phyloP scores from a whole-genome alignment of 2,113 vertebrate species.

The Pomatorhinus ruficollis region DNA sequence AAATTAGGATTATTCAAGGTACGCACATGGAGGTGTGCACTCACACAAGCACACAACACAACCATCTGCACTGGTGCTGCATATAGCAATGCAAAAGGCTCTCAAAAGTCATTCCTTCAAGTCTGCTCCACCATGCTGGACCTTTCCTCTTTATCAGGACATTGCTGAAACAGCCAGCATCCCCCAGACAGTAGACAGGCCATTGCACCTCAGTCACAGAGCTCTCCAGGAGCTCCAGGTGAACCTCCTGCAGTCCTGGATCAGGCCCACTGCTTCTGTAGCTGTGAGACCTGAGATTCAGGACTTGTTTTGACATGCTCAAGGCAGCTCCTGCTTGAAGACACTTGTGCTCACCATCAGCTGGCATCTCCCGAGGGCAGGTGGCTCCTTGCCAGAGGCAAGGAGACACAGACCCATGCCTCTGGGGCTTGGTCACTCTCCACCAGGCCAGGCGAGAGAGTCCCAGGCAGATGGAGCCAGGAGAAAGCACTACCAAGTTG shows the following conservation, averaged over 20 bases:
- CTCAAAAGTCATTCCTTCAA: background rate
- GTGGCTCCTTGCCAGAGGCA: background rate
- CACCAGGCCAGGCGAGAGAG: background rate
- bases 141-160: background rate
- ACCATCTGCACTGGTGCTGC: background rate
- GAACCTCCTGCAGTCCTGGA: background rate
- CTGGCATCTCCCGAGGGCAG: background rate
- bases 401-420: background rate
- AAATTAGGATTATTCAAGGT: background rate
- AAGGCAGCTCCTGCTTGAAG: accelerated
- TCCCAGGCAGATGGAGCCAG: slow-evolving; percentile 38
- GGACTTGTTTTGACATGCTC: background rate
- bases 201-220: background rate
- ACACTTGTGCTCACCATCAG: background rate
- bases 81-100: background rate
- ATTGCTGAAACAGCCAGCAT: background rate
- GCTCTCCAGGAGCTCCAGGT: background rate
- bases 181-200: background rate
- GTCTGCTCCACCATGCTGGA: background rate
- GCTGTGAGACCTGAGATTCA: background rate
- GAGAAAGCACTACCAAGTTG: slow-evolving; percentile 45
- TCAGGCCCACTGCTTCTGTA: accelerated
- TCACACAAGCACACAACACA: background rate
- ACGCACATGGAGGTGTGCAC: too few relatives aligned
- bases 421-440: background rate